These are phyloP conservation scores for Artibeus lituratus DNA, from an alignment of 2,797 vertebrate species.

Conservation along the genomic window DNA sequence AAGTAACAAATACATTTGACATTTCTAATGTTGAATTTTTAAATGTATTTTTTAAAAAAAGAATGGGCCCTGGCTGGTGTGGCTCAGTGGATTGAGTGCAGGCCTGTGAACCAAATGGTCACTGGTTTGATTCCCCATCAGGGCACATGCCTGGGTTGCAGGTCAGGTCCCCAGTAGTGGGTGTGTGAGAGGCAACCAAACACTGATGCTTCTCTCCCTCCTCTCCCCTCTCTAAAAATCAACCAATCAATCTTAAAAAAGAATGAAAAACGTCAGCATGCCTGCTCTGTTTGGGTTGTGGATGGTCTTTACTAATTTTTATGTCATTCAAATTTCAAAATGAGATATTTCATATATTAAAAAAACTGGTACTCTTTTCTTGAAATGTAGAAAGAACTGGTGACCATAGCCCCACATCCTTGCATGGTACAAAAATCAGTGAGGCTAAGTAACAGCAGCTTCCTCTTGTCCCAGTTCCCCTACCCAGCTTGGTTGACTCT, in stretches of 20 bases:
- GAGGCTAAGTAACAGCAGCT: background rate
- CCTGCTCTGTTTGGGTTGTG: background rate
- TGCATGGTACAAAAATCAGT: background rate
- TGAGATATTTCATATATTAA: background rate
- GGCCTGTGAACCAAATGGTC: too few relatives aligned
- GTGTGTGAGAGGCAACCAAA: too few relatives aligned
- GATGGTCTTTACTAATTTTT: background rate
- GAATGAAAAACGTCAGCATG: background rate
- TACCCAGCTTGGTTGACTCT: background rate
- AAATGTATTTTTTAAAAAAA: background rate
- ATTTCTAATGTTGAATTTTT: background rate
- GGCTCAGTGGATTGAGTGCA: too few relatives aligned
- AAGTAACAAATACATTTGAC: background rate
- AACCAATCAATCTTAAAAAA: too few relatives aligned
- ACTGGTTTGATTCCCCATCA: too few relatives aligned
- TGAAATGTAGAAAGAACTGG: background rate
- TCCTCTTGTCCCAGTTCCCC: background rate
- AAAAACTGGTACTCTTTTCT: background rate
- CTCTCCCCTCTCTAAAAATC: too few relatives aligned
- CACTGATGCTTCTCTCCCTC: too few relatives aligned
- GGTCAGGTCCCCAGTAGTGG: too few relatives aligned
- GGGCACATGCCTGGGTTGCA: too few relatives aligned
- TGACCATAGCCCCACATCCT: background rate
- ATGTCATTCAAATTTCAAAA: constrained; percentile 2
- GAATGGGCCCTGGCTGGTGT: too few relatives aligned